A percentile compares a stretch with the other conserved stretches of the same genome.
These are phyloP conservation scores for Atta colombica DNA, from an alignment of 1,140 invertebrate species.

Conservation along the genomic window DNA sequence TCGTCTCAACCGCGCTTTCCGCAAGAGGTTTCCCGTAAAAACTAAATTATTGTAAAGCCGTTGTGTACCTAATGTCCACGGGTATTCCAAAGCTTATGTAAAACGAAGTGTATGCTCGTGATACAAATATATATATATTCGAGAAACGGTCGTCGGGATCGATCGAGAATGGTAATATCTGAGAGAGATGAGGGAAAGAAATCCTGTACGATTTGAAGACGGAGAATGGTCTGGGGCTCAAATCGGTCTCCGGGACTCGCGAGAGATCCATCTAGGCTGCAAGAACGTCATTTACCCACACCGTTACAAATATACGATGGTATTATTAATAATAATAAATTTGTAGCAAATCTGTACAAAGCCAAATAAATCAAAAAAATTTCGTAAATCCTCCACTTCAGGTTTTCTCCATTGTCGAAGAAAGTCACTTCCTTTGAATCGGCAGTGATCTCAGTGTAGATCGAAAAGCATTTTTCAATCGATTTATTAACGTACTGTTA, in stretches of 20 bases:
- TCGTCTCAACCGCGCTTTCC: slow-evolving; percentile 66
- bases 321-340: slow-evolving; percentile 82
- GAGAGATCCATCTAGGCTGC: slow-evolving; percentile 38
- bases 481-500: not conserved
- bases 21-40: slow-evolving; percentile 38
- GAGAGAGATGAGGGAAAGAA: not conserved
- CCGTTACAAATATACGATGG: slow-evolving; percentile 78
- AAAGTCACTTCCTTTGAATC: not conserved
- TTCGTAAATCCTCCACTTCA: slow-evolving; percentile 71
- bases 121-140: not conserved
- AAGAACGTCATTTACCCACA: slow-evolving; percentile 62
- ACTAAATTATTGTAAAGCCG: slow-evolving; percentile 72
- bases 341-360: slow-evolving; percentile 84
- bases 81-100: slow-evolving; percentile 72
- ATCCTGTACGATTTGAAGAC: not conserved
- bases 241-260: slow-evolving; percentile 11
- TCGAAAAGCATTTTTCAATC: not conserved
- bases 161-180: not conserved
- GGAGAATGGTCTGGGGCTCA: slow-evolving; percentile 3
- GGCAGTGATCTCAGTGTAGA: not conserved
- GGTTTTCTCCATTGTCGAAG: not conserved
- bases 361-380: slow-evolving; percentile 82
- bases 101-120: slow-evolving; percentile 53
- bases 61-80: slow-evolving; percentile 68
- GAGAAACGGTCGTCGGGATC: slow-evolving; percentile 30